Base-by-base conservation (phyloP, 2,888 invertebrate genomes). In the Tachina lurida region DNA sequence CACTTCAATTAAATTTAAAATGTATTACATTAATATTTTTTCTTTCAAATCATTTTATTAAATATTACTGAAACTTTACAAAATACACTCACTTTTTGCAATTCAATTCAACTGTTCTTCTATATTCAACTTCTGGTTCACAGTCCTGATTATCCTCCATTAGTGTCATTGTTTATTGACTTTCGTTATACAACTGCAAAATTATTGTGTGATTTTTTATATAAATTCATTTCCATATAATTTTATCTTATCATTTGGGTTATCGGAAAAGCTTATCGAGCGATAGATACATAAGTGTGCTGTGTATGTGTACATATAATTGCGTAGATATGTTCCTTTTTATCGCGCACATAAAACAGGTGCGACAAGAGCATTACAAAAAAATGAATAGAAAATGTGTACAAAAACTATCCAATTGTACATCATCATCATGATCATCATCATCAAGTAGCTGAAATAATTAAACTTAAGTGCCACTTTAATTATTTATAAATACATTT, bases 161-260 rank as follows among this genome's bases (percentile, higher is more conserved):
- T 68, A 74, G 47, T 45, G 84, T 58, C 87, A 88, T 88, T 19
- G 13, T 54, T 13, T n/a, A 52, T 52, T 19, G 19, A 78, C 65
- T 45, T 52, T 22, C 17, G 12, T 10, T 7, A 41, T 1, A 62
- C 62, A 60, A 87, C 86, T 87, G 75, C 15, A 13, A 15, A 52
- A 19, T 19, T 65, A 10, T 15, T 9, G n/a, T 1, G 10, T 5
- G n/a, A 54, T 63, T 70, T 49, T 65, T 71, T 75, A 73, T 58
- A 41, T 19, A 7, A 45, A 13, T 56, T 41, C 19, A 19, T 4
- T 47, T n/a, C 31, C 10, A 12, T 9, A 17, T 22, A 1, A 56
- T 49, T 12, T 78, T 62, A 70, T 80, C 80, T 80, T 60, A 80
- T 80, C 80, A 52, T 13, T 0, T 31, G 22, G 19, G 58, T 68